These are phyloP conservation scores for Drosophila villosipedis DNA, from an alignment of 2,888 invertebrate species.

Conservation along the genomic window DNA sequence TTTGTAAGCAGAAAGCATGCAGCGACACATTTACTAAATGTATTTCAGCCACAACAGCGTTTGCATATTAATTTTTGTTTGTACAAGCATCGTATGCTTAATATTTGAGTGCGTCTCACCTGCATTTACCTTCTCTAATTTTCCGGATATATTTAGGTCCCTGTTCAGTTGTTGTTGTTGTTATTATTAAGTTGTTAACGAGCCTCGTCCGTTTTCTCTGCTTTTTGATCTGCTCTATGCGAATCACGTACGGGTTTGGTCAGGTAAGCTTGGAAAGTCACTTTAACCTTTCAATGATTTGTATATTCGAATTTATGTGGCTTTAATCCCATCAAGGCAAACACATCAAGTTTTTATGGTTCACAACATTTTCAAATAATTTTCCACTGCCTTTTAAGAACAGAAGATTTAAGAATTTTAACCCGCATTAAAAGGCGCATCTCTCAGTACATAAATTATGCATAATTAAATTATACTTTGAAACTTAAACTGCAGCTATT, in stretches of 20 bases:
- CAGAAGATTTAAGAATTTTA: not conserved
- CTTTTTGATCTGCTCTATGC: conserved; percentile 42
- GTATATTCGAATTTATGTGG: conserved; percentile 11
- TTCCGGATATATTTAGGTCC: conserved; percentile 12
- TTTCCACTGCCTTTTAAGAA: not conserved
- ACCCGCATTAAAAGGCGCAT: not conserved
- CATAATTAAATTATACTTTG: conserved; percentile 5
- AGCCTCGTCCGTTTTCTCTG: conserved; percentile 19
- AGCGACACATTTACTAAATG: conserved; percentile 63
- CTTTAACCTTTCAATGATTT: conserved; percentile 37
- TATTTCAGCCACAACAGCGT: conserved; percentile 54
- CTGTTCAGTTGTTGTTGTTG: conserved; percentile 8
- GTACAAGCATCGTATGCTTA: conserved; percentile 42
- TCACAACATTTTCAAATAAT: not conserved
- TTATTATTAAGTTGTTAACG: conserved; percentile 61
- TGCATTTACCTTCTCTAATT: conserved; percentile 42
- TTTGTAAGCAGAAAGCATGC: conserved; percentile 29
- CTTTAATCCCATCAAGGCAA: conserved; percentile 2
- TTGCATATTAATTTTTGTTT: conserved; percentile 71
- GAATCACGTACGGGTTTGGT: conserved; percentile 41
- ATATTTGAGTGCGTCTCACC: conserved; percentile 45
- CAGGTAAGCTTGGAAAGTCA: conserved; percentile 23
- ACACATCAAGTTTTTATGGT: not conserved
- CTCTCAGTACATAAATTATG: not conserved
- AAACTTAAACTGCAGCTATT: not conserved